Percentiles rank a stretch among this genome's conserved stretches.
Conservation (phyloP, 1,140 invertebrate species). For the Tachypleus tridentatus region DNA sequence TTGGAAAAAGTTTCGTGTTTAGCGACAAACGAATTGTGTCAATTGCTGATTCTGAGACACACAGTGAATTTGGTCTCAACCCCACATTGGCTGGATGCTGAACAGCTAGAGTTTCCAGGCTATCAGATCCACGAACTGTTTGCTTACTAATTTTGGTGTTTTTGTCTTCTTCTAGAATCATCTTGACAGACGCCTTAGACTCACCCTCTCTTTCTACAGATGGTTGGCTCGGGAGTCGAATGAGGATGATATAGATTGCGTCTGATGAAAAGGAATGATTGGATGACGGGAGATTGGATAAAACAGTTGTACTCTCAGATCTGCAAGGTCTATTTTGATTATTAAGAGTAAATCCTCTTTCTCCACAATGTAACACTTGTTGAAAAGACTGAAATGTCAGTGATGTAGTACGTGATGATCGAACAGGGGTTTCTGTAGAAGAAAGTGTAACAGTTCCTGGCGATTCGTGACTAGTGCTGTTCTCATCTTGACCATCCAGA, state of each 20-base stretch:
- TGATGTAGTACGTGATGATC: slow-evolving; percentile 16
- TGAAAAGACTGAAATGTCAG: slow-evolving; percentile 20
- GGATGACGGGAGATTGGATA: slow-evolving; percentile 1
- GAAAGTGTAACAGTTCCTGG: slow-evolving; percentile 50
- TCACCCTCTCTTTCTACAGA: slow-evolving; percentile 34
- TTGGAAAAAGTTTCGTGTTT: slow-evolving; percentile 72
- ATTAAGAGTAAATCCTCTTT: slow-evolving; percentile 28
- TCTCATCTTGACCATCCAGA: slow-evolving; percentile 28
- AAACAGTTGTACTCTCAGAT: slow-evolving; percentile 2
- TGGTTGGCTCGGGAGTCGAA: slow-evolving; percentile 53
- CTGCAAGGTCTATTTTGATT: slow-evolving; percentile 19
- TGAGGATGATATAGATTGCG: slow-evolving; percentile 77
- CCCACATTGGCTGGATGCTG: neutral
- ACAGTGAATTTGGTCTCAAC: slow-evolving; percentile 6
- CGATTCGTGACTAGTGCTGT: slow-evolving; percentile 28
- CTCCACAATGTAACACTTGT: neutral
- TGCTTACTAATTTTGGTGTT: slow-evolving; percentile 4
- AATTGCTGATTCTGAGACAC: slow-evolving; percentile 31
- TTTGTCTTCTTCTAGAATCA: slow-evolving; percentile 53
- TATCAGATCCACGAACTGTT: neutral
- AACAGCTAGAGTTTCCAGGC: neutral
- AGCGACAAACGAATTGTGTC: slow-evolving; percentile 62
- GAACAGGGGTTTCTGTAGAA: slow-evolving; percentile 68
- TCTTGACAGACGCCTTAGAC: slow-evolving; percentile 59
- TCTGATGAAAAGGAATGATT: slow-evolving; percentile 26